Evolutionary conservation across 2,797 vertebrate genomes (phyloP).

Genomic region (Aphelocoma californica): DNA sequence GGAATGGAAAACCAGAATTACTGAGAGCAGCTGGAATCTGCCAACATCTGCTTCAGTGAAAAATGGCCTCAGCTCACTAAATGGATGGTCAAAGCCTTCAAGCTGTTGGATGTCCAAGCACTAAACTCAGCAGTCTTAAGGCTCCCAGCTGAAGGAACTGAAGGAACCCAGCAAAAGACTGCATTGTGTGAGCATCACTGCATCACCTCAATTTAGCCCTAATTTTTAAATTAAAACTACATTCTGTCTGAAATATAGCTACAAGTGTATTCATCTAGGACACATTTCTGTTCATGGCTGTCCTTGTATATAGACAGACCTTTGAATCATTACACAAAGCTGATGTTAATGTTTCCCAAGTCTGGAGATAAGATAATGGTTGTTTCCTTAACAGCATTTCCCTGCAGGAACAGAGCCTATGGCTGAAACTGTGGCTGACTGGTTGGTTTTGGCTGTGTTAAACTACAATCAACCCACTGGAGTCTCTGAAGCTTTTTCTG

Average conservation of each 20-base stretch:
- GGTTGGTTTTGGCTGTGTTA: neutral
- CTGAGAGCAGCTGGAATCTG: neutral
- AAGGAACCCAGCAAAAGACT: neutral
- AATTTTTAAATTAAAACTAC: neutral
- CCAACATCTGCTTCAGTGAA: neutral
- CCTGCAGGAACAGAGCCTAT: neutral
- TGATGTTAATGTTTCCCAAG: neutral
- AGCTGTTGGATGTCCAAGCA: neutral
- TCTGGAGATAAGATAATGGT: conserved; percentile 30
- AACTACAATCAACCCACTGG: neutral
- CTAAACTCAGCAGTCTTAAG: neutral
- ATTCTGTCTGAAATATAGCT: neutral
- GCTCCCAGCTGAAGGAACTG: neutral
- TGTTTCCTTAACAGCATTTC: conserved; percentile 25
- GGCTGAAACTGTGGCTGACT: neutral
- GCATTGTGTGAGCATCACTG: neutral
- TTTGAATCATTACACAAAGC: neutral
- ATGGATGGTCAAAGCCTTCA: neutral
- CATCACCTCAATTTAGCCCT: neutral
- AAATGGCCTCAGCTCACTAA: neutral
- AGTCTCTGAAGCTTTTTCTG: neutral
- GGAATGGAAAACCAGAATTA: neutral
- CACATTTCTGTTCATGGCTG: neutral
- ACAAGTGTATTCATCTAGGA: neutral
- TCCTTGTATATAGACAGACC: neutral